Percentiles rank a stretch among this genome's conserved stretches.
Conservation (phyloP, 2,797 vertebrate genomes). For the Dendrocincla tyrannina region DNA sequence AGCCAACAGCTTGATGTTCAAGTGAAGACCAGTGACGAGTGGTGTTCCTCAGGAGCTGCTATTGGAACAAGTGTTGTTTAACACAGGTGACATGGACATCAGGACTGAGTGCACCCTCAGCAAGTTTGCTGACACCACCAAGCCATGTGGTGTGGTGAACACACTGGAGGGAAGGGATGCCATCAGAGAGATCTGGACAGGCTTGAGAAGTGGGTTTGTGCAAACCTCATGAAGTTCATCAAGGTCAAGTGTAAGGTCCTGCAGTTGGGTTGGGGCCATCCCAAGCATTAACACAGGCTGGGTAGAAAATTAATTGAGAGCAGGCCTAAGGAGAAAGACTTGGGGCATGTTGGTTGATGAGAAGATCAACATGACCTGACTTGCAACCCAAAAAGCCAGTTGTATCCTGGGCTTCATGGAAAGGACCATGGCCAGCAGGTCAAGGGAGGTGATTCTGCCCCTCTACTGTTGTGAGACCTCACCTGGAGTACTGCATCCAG, state of each 20-base stretch:
- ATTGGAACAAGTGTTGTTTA: neutral
- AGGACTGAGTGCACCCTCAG: neutral
- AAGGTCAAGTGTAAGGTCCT: neutral
- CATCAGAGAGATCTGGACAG: neutral
- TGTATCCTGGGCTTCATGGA: no score
- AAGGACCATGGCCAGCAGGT: neutral
- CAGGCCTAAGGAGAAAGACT: neutral
- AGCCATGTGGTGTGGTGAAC: neutral
- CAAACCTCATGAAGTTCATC: neutral
- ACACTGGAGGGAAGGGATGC: neutral
- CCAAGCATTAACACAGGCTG: neutral
- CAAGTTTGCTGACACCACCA: neutral
- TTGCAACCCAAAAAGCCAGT: neutral
- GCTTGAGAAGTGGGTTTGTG: neutral
- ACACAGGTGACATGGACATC: neutral
- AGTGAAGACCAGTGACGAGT: neutral
- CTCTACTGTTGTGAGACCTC: neutral
- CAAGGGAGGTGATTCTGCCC: neutral
- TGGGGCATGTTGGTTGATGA: neutral
- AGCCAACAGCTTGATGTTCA: neutral
- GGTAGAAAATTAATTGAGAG: neutral
- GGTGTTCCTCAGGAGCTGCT: neutral
- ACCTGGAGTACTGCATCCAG: neutral
- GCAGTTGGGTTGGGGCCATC: neutral
- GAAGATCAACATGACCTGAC: neutral